Evolutionary conservation across 2,888 invertebrate species (phyloP).

Genomic region (Thysanoteuthis rhombus): DNA sequence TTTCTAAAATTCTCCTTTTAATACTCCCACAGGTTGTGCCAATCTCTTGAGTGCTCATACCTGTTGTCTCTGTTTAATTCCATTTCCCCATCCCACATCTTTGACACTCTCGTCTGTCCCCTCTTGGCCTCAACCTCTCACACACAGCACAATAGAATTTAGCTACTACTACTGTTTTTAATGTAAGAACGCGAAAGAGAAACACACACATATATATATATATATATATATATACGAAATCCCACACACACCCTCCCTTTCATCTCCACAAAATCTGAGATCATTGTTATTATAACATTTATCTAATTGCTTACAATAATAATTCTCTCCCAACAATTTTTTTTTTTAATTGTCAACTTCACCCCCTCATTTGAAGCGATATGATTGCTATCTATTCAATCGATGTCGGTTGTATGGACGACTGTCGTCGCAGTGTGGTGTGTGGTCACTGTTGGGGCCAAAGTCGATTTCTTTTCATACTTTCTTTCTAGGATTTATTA

Average conservation of each 20-base stretch:
- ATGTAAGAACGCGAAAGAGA: background rate
- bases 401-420: background rate
- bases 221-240: too few species aligned
- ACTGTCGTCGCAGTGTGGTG: background rate
- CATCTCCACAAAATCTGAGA: background rate
- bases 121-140: background rate
- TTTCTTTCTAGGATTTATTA: background rate
- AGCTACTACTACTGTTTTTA: background rate
- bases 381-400: background rate
- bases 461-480: background rate
- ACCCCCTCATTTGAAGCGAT: background rate
- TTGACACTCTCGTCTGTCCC: constrained; percentile 12
- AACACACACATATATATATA: too few species aligned
- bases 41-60: background rate
- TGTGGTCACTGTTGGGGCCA: background rate
- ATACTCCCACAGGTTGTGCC: background rate
- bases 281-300: background rate
- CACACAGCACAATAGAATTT: background rate
- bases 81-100: background rate
- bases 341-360: background rate
- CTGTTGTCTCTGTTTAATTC: background rate
- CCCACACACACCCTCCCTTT: background rate
- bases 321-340: background rate
- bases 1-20: background rate
- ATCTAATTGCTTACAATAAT: background rate